Evolutionary conservation across 2,113 vertebrate genomes (phyloP), one percentile per base, ranked within the genome.

Genomic region (Amblyornis subalaris): DNA sequence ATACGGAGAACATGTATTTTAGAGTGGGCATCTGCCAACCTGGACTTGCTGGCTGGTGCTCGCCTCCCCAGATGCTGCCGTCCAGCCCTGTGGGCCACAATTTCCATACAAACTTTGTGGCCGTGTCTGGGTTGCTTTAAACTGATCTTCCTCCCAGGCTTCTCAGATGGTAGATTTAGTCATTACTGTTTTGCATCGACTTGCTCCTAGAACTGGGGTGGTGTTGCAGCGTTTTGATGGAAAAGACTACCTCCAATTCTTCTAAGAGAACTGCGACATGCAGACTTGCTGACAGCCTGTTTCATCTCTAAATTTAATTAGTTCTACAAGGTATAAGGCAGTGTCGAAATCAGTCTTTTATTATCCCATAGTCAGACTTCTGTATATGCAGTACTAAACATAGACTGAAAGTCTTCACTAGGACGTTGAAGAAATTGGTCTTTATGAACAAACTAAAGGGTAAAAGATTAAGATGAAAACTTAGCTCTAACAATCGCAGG

Each of bases 31-130:
- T 26, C 5, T 2, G 8, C 14, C 29, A 48, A 1, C 19, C 14
- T 51, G 44, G 22, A 69, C 28, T 6, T 5, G 2, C 26, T 66
- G 33, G 3, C 35, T 1, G 3, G 7, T 55, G 5, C 50, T 47
- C 2, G 0, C 18, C 31, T 31, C 1, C 9, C 10, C 18, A 8
- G 14, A 22, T 45, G 36, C 40, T 72, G n/a, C 26, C 9, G 8
- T 55, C 44, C n/a, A 72, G 23, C 26, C 12, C 51, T 4, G 1
- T 2, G 3, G 1, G 3, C 14, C 10, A 45, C 6, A 13, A 8
- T 26, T 57, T 53, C 48, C 10, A 8, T 12, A 38, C 13, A 57
- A n/a, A 53, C 10, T 9, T 26, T 0, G 1, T 24, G 6, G 23
- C 14, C 78, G 6, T 36, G 7, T 36, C 36, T 64, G 31, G 6